Evolutionary conservation across 2,113 vertebrate genomes (phyloP).

Genomic region (Oxyura jamaicensis): DNA sequence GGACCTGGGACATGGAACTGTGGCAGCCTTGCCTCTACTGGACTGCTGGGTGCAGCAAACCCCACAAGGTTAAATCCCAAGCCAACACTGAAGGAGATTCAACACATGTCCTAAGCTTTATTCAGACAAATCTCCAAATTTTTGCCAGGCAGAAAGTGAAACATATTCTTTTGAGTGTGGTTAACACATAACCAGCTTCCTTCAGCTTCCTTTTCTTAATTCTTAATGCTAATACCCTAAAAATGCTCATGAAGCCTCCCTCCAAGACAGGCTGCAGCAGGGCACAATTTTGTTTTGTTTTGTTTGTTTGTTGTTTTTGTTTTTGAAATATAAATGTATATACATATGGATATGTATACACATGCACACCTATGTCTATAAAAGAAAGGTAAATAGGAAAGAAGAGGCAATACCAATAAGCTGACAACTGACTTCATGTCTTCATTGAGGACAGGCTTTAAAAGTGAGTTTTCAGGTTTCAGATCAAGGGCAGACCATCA

Average conservation of each 20-base stretch:
- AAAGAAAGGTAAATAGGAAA: not conserved
- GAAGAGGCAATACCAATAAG: not conserved
- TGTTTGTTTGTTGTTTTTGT: no score
- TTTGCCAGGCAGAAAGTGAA: not conserved
- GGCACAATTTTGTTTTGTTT: not conserved
- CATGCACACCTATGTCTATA: not conserved
- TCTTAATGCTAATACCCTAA: not conserved
- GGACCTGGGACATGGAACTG: not conserved
- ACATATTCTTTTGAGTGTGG: not conserved
- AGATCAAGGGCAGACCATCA: not conserved
- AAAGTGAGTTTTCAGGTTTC: not conserved
- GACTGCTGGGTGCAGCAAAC: not conserved
- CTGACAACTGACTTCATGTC: not conserved
- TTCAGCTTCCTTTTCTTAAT: not conserved
- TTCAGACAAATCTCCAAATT: not conserved
- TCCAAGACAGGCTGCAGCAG: not conserved
- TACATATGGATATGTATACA: fast-evolving
- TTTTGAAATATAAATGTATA: no score
- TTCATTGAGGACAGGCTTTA: not conserved
- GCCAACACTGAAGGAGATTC: not conserved
- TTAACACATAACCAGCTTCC: not conserved
- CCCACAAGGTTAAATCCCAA: not conserved
- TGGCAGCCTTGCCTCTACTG: fast-evolving
- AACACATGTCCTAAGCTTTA: fast-evolving
- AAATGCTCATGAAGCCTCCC: not conserved